Percentiles rank a stretch among this genome's conserved stretches.
These are phyloP conservation scores for Automeris io DNA, from an alignment of 2,888 invertebrate genomes.

Conservation along the genomic window DNA sequence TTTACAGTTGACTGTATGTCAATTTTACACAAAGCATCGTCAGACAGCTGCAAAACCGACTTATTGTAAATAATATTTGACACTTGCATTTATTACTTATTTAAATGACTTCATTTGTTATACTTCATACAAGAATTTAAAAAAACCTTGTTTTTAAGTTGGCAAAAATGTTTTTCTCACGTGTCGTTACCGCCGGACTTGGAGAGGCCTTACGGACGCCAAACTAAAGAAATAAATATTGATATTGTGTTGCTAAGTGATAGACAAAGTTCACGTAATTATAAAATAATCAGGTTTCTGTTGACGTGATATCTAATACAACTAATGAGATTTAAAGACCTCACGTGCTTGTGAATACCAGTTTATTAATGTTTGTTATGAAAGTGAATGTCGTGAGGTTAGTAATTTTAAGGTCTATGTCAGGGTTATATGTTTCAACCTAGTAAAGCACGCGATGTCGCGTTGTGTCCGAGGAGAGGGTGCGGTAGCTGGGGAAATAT, in stretches of 20 bases:
- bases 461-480: neutral
- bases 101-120: no score
- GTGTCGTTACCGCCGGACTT: neutral
- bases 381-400: constrained; percentile 4
- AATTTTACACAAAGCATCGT: no score
- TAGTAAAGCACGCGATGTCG: neutral
- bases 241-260: neutral
- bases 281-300: neutral
- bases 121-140: no score
- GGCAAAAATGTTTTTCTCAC: neutral
- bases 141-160: neutral
- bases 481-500: neutral
- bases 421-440: constrained; percentile 4
- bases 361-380: constrained; percentile 6
- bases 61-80: neutral
- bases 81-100: neutral
- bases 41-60: neutral
- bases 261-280: neutral
- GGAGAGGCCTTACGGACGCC: neutral
- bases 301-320: neutral
- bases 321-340: neutral
- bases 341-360: neutral
- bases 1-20: no score
- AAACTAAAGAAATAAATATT: neutral
- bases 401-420: constrained; percentile 6